Base-by-base conservation (phyloP, 2,888 invertebrate genomes). In the Tolmerus cingulatus region DNA sequence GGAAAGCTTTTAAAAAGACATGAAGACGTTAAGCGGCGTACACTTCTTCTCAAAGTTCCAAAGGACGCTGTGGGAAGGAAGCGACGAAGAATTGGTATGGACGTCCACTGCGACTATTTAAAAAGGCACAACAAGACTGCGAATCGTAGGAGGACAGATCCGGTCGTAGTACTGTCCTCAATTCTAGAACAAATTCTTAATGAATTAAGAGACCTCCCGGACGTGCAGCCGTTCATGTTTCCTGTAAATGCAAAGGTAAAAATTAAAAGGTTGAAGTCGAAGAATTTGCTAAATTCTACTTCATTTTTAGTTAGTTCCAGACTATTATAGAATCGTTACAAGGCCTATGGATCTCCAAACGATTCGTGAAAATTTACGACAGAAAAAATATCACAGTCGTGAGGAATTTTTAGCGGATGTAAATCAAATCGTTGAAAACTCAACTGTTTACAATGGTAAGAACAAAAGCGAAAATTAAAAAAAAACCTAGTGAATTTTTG, bases 331-430 rank as follows among this genome's bases (percentile, higher is more conserved):
- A 89, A 97, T 99, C 87, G 95, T 99, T 30, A 95, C 96, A 76
- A 95, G 97, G 87, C 99, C 99, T 0, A 99, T 99, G 98, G 99
- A 99, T 92, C 93, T 99, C 86, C 99, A 99, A 92, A 97, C 97
- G 0, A 98, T 99, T 90, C 94, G 98, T 66, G 98, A 98, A 90
- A 97, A 97, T 91, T 93, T 98, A 23, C 93, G 97, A 0, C 96
- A 97, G 91, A 97, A 97, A 90, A 96, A 96, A 90, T 99, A 99
- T 92, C 97, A 97, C 91, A 97, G 97, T 89, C 94, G 99, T n/a
- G 98, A 98, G 91, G 97, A 98, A 90, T 99, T 99, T 92, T 93
- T 99, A 0, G 96, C 96, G 0, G 99, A 99, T 92, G 97, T 99
- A 1, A 97, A 97, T 93, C 97, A 98, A 92, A 98, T 99, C 89